These are phyloP conservation scores for Pantherophis alleghaniensis DNA, from an alignment of 2,797 vertebrate genomes.

Conservation along the genomic window DNA sequence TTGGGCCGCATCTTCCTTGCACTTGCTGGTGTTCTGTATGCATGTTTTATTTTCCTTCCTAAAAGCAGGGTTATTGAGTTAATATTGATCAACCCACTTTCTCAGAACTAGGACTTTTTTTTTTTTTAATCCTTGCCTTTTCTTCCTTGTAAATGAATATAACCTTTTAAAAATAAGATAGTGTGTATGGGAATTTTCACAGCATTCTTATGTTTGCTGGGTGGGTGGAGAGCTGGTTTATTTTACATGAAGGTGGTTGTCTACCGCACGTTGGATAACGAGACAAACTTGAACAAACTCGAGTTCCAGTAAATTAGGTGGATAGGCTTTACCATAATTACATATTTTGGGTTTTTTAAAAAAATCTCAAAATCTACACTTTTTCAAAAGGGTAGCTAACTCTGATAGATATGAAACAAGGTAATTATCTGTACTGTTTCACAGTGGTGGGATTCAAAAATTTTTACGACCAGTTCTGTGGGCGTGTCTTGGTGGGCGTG, in stretches of 20 bases:
- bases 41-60: conserved; percentile 51
- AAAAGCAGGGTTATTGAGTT: not conserved
- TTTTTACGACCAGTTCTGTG: too few relatives aligned
- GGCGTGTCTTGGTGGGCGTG: too few relatives aligned
- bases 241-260: conserved; percentile 52
- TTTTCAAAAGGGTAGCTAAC: not conserved
- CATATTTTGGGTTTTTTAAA: conserved; percentile 6
- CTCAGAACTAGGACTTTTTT: conserved; percentile 14
- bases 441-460: too few relatives aligned
- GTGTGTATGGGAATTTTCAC: conserved; percentile 12
- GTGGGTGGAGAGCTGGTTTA: conserved; percentile 35
- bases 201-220: conserved; percentile 34
- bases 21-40: conserved; percentile 30
- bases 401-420: not conserved
- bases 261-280: conserved; percentile 50
- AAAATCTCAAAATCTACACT: not conserved
- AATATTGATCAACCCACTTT: conserved; percentile 31
- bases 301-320: conserved; percentile 31
- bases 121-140: conserved; percentile 26
- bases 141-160: conserved; percentile 19
- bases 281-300: conserved; percentile 50
- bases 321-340: conserved; percentile 5
- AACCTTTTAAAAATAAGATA: conserved; percentile 3
- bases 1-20: not conserved
- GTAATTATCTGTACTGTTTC: not conserved